phyloP scores from a whole-genome alignment of 2,888 invertebrate species.

The Polia nebulosa region DNA sequence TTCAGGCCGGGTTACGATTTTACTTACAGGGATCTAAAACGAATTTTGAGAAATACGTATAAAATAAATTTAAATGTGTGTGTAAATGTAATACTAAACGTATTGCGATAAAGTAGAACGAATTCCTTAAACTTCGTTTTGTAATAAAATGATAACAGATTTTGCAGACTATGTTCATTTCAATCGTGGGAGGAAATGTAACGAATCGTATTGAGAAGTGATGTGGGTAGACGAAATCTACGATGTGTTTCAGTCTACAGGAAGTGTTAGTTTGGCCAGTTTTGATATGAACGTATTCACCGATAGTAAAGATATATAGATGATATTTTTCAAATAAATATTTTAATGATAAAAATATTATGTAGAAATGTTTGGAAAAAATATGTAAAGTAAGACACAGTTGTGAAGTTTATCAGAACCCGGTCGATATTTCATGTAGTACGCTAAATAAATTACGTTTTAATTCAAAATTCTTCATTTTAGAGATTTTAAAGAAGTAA shows the following conservation, averaged over 20 bases:
- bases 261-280: constrained; percentile 42
- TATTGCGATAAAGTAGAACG: constrained; percentile 54
- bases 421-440: constrained; percentile 79
- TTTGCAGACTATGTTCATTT: constrained; percentile 64
- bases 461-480: constrained; percentile 74
- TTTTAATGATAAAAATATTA: constrained; percentile 39
- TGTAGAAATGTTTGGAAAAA: constrained; percentile 47
- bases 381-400: constrained; percentile 53
- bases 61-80: constrained; percentile 52
- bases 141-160: constrained; percentile 52
- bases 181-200: constrained; percentile 47
- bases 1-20: constrained; percentile 76
- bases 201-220: constrained; percentile 20
- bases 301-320: constrained; percentile 47
- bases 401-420: constrained; percentile 70
- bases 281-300: constrained; percentile 67
- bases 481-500: constrained; percentile 80
- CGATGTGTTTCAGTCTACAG: constrained; percentile 20
- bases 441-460: constrained; percentile 79
- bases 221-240: constrained; percentile 13
- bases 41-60: constrained; percentile 68
- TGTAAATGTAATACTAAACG: constrained; percentile 49
- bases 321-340: constrained; percentile 60
- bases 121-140: constrained; percentile 68
- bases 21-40: constrained; percentile 68